Evolutionary conservation across 2,113 vertebrate species (phyloP).

Genomic region (Chascanopsetta lugubris): DNA sequence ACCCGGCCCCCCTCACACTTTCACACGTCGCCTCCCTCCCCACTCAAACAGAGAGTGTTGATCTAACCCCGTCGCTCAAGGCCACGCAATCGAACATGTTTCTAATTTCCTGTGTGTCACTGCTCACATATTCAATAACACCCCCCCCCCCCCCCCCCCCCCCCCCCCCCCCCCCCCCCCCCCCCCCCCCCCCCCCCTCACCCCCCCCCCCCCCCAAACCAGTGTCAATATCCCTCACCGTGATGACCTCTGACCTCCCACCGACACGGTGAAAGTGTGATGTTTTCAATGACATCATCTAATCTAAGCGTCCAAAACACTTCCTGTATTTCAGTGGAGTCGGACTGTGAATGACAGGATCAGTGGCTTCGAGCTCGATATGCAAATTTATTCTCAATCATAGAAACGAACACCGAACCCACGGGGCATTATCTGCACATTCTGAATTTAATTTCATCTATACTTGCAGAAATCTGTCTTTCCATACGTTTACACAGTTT

Average conservation of each 20-base stretch:
- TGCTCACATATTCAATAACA: conserved; percentile 62
- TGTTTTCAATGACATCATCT: background rate
- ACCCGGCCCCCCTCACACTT: background rate
- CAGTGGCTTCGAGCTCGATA: background rate
- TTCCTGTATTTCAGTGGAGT: no score
- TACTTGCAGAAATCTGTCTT: no score
- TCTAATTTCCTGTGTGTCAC: conserved; percentile 71
- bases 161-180: conserved; percentile 20
- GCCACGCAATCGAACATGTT: conserved; percentile 60
- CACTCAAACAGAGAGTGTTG: conserved; percentile 22
- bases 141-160: conserved; percentile 20
- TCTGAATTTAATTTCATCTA: no score
- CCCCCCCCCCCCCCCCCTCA: conserved; percentile 15
- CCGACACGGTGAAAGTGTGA: background rate
- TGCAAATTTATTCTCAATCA: no score
- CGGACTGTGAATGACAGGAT: no score
- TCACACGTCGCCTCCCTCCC: background rate
- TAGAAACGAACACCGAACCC: no score
- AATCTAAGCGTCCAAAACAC: background rate
- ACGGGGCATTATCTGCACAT: no score
- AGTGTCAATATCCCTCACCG: conserved; percentile 46
- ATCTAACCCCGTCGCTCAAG: conserved; percentile 46
- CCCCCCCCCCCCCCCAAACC: conserved; percentile 26
- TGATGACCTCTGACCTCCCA: background rate
- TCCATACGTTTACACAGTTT: no score